These are phyloP conservation scores for Oxyruncus cristatus DNA, from an alignment of 2,113 vertebrate genomes.

Conservation along the genomic window DNA sequence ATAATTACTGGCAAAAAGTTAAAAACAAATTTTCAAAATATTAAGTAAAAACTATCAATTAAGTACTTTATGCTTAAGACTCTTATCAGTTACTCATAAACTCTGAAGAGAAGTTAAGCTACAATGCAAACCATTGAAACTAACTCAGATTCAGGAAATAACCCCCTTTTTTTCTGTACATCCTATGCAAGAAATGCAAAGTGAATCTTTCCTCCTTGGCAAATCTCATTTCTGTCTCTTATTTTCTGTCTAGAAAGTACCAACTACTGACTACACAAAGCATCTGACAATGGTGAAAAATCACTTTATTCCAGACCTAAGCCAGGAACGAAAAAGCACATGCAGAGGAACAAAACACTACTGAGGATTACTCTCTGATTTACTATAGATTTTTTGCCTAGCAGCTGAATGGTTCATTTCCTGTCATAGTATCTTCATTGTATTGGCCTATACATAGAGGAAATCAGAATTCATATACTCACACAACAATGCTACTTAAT, in stretches of 20 bases:
- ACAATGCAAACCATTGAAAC: not conserved
- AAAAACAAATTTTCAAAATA: not conserved
- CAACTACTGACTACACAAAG: not conserved
- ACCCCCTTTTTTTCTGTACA: not conserved
- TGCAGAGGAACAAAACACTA: not conserved
- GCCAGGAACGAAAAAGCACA: not conserved
- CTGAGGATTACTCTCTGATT: conserved; percentile 9
- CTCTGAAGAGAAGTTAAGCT: not conserved
- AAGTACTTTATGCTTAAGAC: not conserved
- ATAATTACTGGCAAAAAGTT: not conserved
- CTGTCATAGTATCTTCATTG: not conserved
- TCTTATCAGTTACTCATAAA: not conserved
- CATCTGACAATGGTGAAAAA: not conserved
- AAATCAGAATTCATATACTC: conserved; percentile 24
- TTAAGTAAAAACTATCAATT: not conserved
- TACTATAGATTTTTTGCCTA: not conserved
- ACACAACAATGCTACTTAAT: not conserved
- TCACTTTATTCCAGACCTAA: not conserved
- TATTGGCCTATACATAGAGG: not conserved
- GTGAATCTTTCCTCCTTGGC: not conserved
- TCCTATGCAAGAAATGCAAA: not conserved
- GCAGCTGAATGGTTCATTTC: conserved; percentile 14
- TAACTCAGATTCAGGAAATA: not conserved
- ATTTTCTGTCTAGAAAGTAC: not conserved
- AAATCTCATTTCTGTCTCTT: not conserved